Base-by-base conservation (phyloP, 1,140 invertebrate genomes). In the Aricia agestis region DNA sequence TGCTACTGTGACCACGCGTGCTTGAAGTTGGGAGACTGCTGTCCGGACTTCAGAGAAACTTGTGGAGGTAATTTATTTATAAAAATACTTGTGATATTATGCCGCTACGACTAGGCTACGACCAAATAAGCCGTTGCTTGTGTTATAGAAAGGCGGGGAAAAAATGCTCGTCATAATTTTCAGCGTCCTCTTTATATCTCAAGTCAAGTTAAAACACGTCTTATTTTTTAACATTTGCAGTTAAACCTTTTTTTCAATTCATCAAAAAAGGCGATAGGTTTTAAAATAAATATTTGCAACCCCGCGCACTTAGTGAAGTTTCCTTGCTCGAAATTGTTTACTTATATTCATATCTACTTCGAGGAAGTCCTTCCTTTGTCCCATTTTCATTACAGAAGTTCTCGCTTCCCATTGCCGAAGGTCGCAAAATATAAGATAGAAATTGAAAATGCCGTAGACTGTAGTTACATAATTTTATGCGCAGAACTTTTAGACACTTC, bases 1-100 rank as follows among this genome's bases (percentile, higher is more conserved):
- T 97, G 97, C 84, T 97, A 97, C 82, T 97, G 97, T 89, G 97
- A 97, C 89, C 96, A 97, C 83, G 96, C 96, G 41, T 97, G 97
- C 82, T 92, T 97, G 76, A 97, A 96, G 80, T 92, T 97, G 5
- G 96, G 96, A 57, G 97, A 97, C 77, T 97, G 97, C 86, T 97
- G 97, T 89, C 89, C 93, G 2, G 97, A 97, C 84, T 97, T 97
- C 83, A 96, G 96, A 83, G 94, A 96, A 72, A 95, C 96, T 72
- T 97, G 97, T 82, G 95, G 96, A 92, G 97, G 97, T 97, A 92
- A 79, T 3, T n/a, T 68, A 31, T 36, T 61, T 25, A 25, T 25
- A 25, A 25, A 25, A 25, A 25, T 25, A 25, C 25, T 42, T 52
- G n/a, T n/a, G n/a, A n/a, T n/a, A n/a, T 4, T 36, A 36, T 36